These are phyloP conservation scores for Macrotis lagotis DNA, from an alignment of 2,113 vertebrate genomes.

Conservation along the genomic window DNA sequence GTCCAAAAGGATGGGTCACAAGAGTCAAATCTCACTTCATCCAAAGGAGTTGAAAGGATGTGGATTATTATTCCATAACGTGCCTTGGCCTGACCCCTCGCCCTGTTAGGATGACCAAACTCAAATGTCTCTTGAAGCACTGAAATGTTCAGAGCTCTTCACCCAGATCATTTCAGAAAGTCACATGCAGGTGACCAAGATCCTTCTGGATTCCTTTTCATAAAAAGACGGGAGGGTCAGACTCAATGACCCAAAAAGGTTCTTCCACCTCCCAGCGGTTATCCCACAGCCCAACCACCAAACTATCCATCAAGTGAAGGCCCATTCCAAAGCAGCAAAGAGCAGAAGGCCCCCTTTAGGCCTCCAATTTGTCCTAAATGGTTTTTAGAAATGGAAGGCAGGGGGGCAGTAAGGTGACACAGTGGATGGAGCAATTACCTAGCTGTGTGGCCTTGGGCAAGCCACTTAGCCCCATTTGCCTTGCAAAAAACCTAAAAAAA, in stretches of 20 bases:
- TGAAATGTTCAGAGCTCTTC: background rate
- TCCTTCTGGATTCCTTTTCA: background rate
- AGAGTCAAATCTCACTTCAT: background rate
- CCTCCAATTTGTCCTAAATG: background rate
- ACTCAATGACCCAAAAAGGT: background rate
- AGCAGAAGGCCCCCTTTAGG: background rate
- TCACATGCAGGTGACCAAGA: background rate
- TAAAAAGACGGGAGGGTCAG: background rate
- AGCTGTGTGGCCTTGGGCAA: no score
- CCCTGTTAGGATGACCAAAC: background rate
- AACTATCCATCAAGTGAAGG: background rate
- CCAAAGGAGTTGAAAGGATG: background rate
- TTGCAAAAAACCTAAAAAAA: no score
- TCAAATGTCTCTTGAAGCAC: no score
- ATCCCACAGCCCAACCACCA: background rate
- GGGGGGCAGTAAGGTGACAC: no score
- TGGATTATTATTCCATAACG: background rate
- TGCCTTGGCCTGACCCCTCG: background rate
- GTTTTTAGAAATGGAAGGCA: background rate
- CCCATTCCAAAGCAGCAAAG: no score
- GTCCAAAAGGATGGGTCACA: background rate
- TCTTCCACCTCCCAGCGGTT: background rate
- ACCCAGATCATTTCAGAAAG: background rate
- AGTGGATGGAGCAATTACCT: no score
- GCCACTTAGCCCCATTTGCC: no score